Percentiles rank a stretch among this genome's conserved stretches.
Evolutionary conservation across 2,797 vertebrate genomes (phyloP).

Genomic region (Aulostomus chinensis): DNA sequence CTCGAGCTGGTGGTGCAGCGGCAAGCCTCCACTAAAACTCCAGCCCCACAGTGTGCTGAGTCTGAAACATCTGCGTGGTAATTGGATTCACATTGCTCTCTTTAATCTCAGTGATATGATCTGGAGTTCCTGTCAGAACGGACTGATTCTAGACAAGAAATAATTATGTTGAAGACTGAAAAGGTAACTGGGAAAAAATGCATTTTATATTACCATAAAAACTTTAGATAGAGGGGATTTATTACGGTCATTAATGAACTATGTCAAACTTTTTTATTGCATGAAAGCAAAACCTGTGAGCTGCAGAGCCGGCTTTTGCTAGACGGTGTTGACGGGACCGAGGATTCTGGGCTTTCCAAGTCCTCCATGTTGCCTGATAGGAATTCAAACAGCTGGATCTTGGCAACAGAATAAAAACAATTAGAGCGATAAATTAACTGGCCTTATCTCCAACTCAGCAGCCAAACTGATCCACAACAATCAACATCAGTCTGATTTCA

Average conservation of each 20-base stretch:
- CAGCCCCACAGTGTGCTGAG: too few relatives aligned
- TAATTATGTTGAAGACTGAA: too few relatives aligned
- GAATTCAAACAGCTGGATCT: constrained; percentile 88
- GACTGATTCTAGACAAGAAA: too few relatives aligned
- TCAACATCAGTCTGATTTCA: constrained; percentile 25
- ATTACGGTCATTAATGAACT: constrained; percentile 1
- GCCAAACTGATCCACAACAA: constrained; percentile 24
- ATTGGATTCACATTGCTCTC: too few relatives aligned
- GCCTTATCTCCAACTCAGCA: constrained; percentile 18
- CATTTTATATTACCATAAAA: constrained; percentile 35
- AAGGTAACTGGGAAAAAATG: too few relatives aligned
- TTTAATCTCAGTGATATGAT: too few relatives aligned
- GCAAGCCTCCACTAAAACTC: too few relatives aligned
- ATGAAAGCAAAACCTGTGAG: constrained; percentile 67
- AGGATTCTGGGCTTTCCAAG: constrained; percentile 37
- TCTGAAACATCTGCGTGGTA: too few relatives aligned
- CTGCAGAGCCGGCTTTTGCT: constrained; percentile 52
- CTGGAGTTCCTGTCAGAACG: too few relatives aligned
- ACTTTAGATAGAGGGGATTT: constrained; percentile 18
- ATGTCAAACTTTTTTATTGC: constrained; percentile 13
- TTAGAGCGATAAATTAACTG: constrained; percentile 22
- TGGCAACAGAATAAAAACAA: constrained; percentile 40
- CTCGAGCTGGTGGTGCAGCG: too few relatives aligned
- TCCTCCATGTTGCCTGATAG: constrained; percentile 70
- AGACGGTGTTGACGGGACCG: constrained; percentile 69